Percentiles rank a stretch among this genome's conserved stretches.
Conservation (phyloP, 2,113 vertebrate species). For the Gymnogyps californianus region DNA sequence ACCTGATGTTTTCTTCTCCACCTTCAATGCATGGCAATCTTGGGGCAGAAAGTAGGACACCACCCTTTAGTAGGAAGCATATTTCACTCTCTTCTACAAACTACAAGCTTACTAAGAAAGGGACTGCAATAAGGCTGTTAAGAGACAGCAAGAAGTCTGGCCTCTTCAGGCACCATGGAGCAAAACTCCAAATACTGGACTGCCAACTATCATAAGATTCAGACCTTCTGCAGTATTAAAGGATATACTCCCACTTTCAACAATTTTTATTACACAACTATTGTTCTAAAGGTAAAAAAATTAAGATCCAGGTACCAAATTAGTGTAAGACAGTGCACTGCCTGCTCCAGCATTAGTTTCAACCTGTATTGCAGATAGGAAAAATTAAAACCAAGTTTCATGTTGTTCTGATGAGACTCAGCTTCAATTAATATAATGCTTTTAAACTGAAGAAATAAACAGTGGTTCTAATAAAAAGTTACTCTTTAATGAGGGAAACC, state of each 20-base stretch:
- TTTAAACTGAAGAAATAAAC: not conserved
- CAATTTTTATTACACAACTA: not conserved
- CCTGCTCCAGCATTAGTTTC: not conserved
- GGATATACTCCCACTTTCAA: not conserved
- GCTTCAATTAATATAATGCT: not conserved
- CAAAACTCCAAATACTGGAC: not conserved
- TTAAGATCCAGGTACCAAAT: not conserved
- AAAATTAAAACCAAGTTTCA: not conserved
- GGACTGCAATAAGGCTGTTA: not conserved
- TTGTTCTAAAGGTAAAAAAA: not conserved
- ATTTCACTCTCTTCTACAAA: not conserved
- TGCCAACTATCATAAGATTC: not conserved
- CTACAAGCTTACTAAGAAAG: not conserved
- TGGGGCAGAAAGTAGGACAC: not conserved
- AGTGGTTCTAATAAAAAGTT: not conserved
- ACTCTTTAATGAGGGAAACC: not conserved
- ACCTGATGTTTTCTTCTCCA: not conserved
- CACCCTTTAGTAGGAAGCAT: accelerated
- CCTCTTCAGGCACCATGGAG: not conserved
- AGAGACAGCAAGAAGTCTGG: accelerated
- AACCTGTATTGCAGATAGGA: not conserved
- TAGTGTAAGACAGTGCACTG: not conserved
- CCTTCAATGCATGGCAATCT: not conserved
- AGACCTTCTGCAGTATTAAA: not conserved
- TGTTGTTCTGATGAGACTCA: not conserved